Percentiles rank a stretch among this genome's conserved stretches.
phyloP scores from a whole-genome alignment of 2,797 vertebrate genomes.

The Sarcophilus harrisii region DNA sequence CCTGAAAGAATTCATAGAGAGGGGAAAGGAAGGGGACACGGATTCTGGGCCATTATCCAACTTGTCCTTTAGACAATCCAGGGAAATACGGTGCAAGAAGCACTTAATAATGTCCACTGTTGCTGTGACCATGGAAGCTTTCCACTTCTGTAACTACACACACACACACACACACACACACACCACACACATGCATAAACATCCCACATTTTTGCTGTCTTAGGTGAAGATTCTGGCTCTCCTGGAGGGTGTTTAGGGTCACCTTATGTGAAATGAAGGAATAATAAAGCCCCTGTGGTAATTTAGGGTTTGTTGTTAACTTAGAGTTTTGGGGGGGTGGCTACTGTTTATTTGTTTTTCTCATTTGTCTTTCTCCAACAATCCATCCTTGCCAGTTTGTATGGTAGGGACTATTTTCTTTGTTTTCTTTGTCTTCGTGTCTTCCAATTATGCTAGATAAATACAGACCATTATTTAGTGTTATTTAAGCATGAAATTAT shows the following conservation, averaged over 20 bases:
- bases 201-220: background rate
- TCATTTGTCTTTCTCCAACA: conserved; percentile 62
- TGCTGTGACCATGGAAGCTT: background rate
- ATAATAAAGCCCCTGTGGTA: conserved; percentile 50
- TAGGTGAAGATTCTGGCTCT: background rate
- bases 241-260: conserved; percentile 29
- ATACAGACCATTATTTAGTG: conserved; percentile 85
- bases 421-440: conserved; percentile 76
- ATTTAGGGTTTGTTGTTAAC: background rate
- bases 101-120: background rate
- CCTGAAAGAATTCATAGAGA: background rate
- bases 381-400: conserved; percentile 79
- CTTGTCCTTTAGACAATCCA: background rate
- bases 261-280: conserved; percentile 69
- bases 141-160: background rate
- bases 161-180: background rate
- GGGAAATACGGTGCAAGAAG: background rate
- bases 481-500: conserved; percentile 89
- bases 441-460: conserved; percentile 86
- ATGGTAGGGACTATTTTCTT: conserved; percentile 74
- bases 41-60: background rate
- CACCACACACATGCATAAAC: background rate
- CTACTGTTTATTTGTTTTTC: conserved; percentile 65
- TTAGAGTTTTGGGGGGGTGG: background rate
- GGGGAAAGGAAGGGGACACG: background rate